These are phyloP conservation scores for Yponomeuta malinellus DNA, from an alignment of 2,888 invertebrate genomes.

Conservation along the genomic window DNA sequence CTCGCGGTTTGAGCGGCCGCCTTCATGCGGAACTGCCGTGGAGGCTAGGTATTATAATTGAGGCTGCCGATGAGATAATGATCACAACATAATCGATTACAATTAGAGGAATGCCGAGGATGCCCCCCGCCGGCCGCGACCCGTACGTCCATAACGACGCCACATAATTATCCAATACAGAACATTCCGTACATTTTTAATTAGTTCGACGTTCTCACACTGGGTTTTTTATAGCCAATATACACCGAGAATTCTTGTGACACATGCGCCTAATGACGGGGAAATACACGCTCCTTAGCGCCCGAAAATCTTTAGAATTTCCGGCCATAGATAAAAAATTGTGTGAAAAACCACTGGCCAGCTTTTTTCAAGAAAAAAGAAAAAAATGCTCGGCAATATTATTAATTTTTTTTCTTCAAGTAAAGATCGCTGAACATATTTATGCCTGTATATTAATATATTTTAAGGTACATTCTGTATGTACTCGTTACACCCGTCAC, in stretches of 20 bases:
- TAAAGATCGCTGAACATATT: constrained; percentile 12
- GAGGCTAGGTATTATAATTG: constrained; percentile 47
- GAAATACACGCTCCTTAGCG: too few relatives aligned
- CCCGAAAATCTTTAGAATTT: too few relatives aligned
- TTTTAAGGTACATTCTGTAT: too few relatives aligned
- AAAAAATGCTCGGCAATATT: too few relatives aligned
- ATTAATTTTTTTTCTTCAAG: not conserved
- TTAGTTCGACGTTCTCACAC: constrained; percentile 3
- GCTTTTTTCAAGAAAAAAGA: too few relatives aligned
- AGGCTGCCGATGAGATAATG: constrained; percentile 35
- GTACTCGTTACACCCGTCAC: too few relatives aligned
- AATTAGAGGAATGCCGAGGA: constrained; percentile 25
- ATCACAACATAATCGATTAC: constrained; percentile 47
- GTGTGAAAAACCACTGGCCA: too few relatives aligned
- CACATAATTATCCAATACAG: constrained; percentile 9
- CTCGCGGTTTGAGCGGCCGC: not conserved
- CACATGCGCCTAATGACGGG: not conserved
- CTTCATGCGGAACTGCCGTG: constrained; percentile 47
- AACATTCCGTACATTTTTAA: constrained; percentile 15
- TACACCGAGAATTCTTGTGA: not conserved
- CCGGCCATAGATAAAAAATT: too few relatives aligned
- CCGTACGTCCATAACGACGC: constrained; percentile 3
- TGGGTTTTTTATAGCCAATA: not conserved
- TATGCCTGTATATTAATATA: too few relatives aligned
- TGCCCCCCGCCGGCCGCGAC: constrained; percentile 17